Base-by-base conservation (phyloP, 2,113 vertebrate genomes). In the Xenotilapia longispinis region DNA sequence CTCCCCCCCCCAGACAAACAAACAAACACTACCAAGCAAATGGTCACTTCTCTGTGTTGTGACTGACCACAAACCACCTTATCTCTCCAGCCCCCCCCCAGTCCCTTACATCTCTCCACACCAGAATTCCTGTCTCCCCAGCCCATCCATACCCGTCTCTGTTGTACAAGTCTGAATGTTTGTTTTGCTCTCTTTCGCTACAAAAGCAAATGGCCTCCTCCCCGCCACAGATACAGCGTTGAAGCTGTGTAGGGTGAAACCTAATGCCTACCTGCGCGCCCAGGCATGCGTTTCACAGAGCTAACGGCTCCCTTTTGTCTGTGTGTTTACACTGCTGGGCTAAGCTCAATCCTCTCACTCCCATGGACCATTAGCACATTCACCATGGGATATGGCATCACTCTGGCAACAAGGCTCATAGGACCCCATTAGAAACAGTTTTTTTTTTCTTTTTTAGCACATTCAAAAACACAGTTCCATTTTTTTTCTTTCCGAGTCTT, bases 341-440 rank as follows among this genome's bases (percentile, higher is more conserved):
- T 86, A 83, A 92, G 88, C 92, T 88, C 88, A 47, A 91, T 90
- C 68, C 90, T 95, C 92, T 90, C 91, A 88, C 91, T 93, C 93
- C 93, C 91, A 88, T 95, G 91, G 94, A 95, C 93, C 95, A 94
- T 94, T 94, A 95, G 90, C 94, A 94, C 92, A 93, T 93, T 90
- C 93, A 92, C 95, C 92, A 88, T 94, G 94, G 95, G 95, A 96
- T 91, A 92, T 84, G 84, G 91, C 87, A 95, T 95, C 94, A 92
- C 95, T 95, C 87, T 21, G 91, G 95, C 94, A 97, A 97, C 95
- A 90, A 92, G 93, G 90, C 95, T 95, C 95, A 95, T 38, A 96
- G 95, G 95, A 95, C 86, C 94, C 96, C 91, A 96, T 96, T 96
- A 96, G 94, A 95, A 95, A 95, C 87, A 84, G 85, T 90, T 65